Percentiles rank a stretch among this genome's conserved stretches.
These are phyloP conservation scores for Todiramphus chloris DNA, from an alignment of 2,113 vertebrate species.

Conservation along the genomic window DNA sequence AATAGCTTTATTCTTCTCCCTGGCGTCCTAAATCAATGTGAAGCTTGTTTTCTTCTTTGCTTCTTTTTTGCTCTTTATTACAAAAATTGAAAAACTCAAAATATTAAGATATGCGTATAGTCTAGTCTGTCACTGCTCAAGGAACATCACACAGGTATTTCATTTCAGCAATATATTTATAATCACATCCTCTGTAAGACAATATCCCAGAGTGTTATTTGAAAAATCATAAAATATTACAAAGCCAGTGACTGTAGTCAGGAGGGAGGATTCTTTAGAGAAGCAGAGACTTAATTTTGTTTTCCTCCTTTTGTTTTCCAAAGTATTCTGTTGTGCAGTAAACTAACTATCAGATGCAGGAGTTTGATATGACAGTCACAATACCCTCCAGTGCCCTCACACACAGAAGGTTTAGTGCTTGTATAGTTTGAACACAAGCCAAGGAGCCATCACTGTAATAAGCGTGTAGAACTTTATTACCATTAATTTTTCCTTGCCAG, in stretches of 20 bases:
- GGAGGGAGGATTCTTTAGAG: not conserved
- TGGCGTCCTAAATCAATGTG: conserved; percentile 49
- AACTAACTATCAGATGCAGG: not conserved
- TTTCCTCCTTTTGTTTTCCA: conserved; percentile 16
- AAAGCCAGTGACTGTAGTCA: not conserved
- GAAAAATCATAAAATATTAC: conserved; percentile 34
- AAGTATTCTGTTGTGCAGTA: not conserved
- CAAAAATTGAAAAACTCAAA: conserved; percentile 10
- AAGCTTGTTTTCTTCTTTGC: conserved; percentile 12
- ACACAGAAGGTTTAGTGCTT: not conserved
- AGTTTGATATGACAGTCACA: not conserved
- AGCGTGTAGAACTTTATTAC: not conserved
- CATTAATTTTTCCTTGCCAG: not conserved
- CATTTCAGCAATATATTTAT: conserved; percentile 5
- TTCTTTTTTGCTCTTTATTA: not conserved
- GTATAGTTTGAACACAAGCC: not conserved
- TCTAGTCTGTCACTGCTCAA: not conserved
- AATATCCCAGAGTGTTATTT: conserved; percentile 16
- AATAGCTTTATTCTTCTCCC: conserved; percentile 18
- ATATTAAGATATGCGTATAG: not conserved
- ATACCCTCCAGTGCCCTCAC: not conserved
- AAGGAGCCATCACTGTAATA: not conserved
- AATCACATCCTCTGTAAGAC: not conserved
- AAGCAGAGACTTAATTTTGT: conserved; percentile 40
- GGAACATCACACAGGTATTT: not conserved